phyloP scores from a whole-genome alignment of 37 sponge, comb jelly and placozoan genomes.

The Amphimedon queenslandica region DNA sequence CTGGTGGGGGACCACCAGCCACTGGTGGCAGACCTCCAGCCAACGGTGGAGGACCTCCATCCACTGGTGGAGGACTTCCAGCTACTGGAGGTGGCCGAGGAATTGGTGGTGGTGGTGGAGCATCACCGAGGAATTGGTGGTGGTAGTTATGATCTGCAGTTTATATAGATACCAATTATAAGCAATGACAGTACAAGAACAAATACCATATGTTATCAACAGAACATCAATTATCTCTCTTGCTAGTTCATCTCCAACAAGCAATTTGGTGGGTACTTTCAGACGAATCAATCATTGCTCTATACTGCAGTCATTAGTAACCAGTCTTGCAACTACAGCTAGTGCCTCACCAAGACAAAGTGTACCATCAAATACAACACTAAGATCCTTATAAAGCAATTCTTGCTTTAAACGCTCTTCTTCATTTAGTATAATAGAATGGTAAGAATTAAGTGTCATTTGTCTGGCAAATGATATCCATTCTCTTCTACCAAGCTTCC shows the following conservation, averaged over 20 bases:
- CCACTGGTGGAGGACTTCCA: no score
- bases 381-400: background rate
- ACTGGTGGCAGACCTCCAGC: no score
- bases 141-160: no score
- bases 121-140: no score
- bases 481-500: background rate
- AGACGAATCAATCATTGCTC: conserved; percentile 1
- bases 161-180: no score
- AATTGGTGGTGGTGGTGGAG: no score
- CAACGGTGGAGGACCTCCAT: no score
- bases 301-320: background rate
- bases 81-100: no score
- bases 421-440: background rate
- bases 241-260: conserved; percentile 2
- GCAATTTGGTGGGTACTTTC: background rate
- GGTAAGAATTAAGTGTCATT: background rate
- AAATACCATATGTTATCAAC: background rate
- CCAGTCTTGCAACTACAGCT: background rate
- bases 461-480: background rate
- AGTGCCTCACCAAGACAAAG: background rate
- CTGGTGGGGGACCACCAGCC: no score
- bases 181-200: background rate
- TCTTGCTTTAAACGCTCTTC: background rate
- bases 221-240: background rate
- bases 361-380: conserved; percentile 2